Evolutionary conservation across 1,140 invertebrate species (phyloP), one percentile per base, ranked within the genome.

Genomic region (Drosophila nigromelanica): DNA sequence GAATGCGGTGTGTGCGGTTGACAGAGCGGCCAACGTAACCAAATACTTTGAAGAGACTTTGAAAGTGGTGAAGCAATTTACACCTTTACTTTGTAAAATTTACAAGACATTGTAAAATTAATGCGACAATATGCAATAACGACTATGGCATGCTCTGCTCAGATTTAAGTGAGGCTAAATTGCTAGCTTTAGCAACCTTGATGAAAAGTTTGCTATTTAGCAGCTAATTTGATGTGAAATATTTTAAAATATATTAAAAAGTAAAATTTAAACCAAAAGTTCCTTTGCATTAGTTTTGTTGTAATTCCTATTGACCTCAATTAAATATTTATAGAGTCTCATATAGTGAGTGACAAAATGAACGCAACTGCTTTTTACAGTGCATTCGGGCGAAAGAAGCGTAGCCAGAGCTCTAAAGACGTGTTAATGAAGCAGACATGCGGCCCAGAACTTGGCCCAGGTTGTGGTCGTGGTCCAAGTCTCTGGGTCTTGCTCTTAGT

Each of bases 401-500:
- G 40, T 56, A 51, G 73, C 33, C 55, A 42, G 55, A 40, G 59
- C 68, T 58, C 58, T 89, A 87, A 87, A 87, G 82, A 89, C 73
- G 83, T 82, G 82, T 87, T 87, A 87, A 87, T 87, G 82, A 87
- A 89, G 82, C 83, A 89, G 83, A 89, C 82, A 87, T 89, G 82
- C 75, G 64, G 78, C 63, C 71, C 82, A 78, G 60, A 79, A 78
- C 75, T 63, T 58, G 66, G 61, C 15, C 70, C 63, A 76, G 70
- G 81, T 68, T 64, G 48, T 70, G 45, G 30, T 62, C 54, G 37
- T 42, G 24, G 51, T 73, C 60, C 47, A 24, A 43, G 55, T 60
- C 62, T 58, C 47, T 63, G 21, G 14, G 30, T 50, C 42, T 39
- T 14, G 45, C 51, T 51, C 52, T 37, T 54, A 21, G 47, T 60